A percentile compares a stretch with the other conserved stretches of the same genome.
phyloP scores from a whole-genome alignment of 1,140 invertebrate species.

The Magallana angulata region DNA sequence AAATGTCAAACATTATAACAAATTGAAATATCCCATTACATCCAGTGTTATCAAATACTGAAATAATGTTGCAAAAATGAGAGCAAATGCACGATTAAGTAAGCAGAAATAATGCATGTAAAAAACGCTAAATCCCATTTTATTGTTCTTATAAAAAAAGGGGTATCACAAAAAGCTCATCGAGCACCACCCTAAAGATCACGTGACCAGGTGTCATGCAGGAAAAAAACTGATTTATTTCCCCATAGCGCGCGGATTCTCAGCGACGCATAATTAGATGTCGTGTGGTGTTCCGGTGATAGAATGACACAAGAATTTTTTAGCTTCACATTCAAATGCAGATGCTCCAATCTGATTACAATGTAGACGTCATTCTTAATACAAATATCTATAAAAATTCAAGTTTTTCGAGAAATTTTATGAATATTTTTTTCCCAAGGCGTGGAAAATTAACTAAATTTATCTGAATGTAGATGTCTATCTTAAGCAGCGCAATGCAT shows the following conservation, averaged over 20 bases:
- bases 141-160: slow-evolving; percentile 18
- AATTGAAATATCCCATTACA: slow-evolving; percentile 31
- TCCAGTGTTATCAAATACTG: not conserved
- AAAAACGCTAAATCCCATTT: slow-evolving; percentile 13
- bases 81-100: not conserved
- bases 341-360: slow-evolving; percentile 23
- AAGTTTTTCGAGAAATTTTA: not conserved
- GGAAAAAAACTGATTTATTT: slow-evolving; percentile 19
- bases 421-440: slow-evolving; percentile 29
- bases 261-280: slow-evolving; percentile 4
- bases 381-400: slow-evolving; percentile 26
- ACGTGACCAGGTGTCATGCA: slow-evolving; percentile 28
- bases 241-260: not conserved
- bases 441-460: slow-evolving; percentile 36
- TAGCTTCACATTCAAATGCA: slow-evolving; percentile 5
- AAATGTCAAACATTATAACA: slow-evolving; percentile 10
- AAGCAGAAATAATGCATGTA: slow-evolving; percentile 30
- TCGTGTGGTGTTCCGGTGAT: not conserved
- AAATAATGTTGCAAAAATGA: slow-evolving; percentile 11
- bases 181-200: slow-evolving; percentile 29
- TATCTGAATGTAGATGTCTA: slow-evolving; percentile 30
- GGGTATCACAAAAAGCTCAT: slow-evolving; percentile 16
- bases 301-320: slow-evolving; percentile 29
- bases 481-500: not conserved
- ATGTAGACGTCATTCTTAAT: slow-evolving; percentile 24